These are phyloP conservation scores for Anguilla marmorata DNA, from an alignment of 2,797 vertebrate species.

Conservation along the genomic window DNA sequence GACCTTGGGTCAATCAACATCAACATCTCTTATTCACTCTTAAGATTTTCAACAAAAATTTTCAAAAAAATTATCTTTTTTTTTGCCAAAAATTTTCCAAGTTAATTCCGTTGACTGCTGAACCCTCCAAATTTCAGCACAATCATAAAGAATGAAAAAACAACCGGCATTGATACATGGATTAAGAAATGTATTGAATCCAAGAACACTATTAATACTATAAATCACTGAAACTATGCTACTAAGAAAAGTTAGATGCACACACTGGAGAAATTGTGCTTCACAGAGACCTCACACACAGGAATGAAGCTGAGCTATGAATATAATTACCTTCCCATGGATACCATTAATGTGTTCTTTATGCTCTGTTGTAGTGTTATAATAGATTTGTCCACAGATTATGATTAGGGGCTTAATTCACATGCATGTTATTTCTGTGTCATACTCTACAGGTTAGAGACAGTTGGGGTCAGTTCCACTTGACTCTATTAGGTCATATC, in stretches of 20 bases:
- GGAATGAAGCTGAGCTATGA: background rate
- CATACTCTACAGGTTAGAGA: background rate
- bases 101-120: background rate
- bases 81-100: background rate
- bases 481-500: background rate
- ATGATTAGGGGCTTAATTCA: background rate
- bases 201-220: background rate
- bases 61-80: background rate
- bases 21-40: background rate
- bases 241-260: background rate
- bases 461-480: background rate
- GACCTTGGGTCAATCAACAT: background rate
- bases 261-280: background rate
- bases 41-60: background rate
- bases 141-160: background rate
- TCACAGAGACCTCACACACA: background rate
- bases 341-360: background rate
- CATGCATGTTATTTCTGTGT: background rate
- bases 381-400: background rate
- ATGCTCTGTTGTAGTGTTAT: background rate
- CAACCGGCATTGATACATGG: too few relatives aligned
- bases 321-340: background rate
- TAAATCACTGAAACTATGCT: background rate
- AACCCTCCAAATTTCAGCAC: background rate
- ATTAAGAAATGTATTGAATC: background rate